Evolutionary conservation across 92 coral and sea anemone species (phyloP).

Genomic region (Zoanthus solanderi): DNA sequence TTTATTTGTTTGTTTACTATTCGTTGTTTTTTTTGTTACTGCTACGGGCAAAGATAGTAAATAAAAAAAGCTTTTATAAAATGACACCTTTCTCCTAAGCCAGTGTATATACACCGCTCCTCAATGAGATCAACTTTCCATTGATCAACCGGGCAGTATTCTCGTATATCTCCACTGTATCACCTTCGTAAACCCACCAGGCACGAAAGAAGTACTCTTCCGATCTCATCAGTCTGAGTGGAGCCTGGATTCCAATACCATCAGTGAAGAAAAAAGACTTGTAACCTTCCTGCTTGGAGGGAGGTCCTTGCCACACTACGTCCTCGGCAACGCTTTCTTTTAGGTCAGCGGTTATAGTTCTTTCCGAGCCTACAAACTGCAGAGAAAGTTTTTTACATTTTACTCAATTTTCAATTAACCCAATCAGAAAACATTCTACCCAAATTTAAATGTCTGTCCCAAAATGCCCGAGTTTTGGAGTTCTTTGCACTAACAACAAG

Average conservation of each 20-base stretch:
- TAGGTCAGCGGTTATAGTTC: conserved; percentile 47
- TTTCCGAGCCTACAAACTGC: conserved; percentile 46
- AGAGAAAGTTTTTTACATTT: not conserved
- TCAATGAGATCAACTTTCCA: conserved; percentile 22
- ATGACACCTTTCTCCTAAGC: not conserved
- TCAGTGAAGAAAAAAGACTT: conserved; percentile 32
- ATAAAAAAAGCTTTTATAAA: not conserved
- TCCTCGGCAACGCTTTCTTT: conserved; percentile 43
- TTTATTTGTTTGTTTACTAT: too few species aligned
- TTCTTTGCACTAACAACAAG: too few species aligned
- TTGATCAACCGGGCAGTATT: conserved; percentile 42
- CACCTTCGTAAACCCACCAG: conserved; percentile 45
- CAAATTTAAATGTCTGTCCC: too few species aligned
- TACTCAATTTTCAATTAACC: too few species aligned
- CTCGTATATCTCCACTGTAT: conserved; percentile 32
- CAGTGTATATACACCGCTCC: conserved; percentile 35
- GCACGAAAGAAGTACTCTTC: conserved; percentile 40
- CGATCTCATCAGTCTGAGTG: conserved; percentile 27
- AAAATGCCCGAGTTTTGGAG: too few species aligned
- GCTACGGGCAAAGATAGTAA: not conserved
- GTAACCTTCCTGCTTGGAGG: conserved; percentile 26
- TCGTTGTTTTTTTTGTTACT: too few species aligned
- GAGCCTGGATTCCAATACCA: conserved; percentile 43
- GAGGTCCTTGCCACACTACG: conserved; percentile 45
- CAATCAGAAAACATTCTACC: too few species aligned